phyloP scores from a whole-genome alignment of 2,888 invertebrate genomes.

The Augiades crinisus region DNA sequence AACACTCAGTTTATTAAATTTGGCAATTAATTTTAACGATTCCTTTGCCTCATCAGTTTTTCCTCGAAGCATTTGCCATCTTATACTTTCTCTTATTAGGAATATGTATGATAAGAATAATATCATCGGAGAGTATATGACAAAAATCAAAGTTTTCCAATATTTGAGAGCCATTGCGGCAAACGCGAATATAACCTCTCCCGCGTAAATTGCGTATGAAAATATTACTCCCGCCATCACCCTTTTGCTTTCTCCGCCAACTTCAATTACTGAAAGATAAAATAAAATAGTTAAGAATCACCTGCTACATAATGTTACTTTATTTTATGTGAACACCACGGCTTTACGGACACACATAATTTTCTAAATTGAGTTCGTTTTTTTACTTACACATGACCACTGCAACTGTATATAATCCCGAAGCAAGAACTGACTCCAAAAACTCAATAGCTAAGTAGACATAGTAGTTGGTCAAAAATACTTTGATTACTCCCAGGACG shows the following conservation, averaged over 20 bases:
- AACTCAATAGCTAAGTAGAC: slow-evolving; percentile 56
- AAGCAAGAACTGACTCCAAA: slow-evolving; percentile 57
- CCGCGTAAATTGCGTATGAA: slow-evolving; percentile 58
- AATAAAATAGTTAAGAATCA: background rate
- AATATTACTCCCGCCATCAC: slow-evolving; percentile 60
- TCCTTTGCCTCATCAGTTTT: slow-evolving; percentile 51
- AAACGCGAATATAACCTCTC: slow-evolving; percentile 59
- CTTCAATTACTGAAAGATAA: slow-evolving; percentile 60
- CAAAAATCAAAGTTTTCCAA: slow-evolving; percentile 58
- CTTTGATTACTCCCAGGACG: slow-evolving; percentile 53
- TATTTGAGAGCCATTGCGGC: slow-evolving; percentile 56
- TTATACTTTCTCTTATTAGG: slow-evolving; percentile 55
- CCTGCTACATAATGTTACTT: background rate
- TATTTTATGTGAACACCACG: too few species aligned
- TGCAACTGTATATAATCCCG: slow-evolving; percentile 62
- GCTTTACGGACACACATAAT: background rate
- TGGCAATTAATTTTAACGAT: slow-evolving; percentile 48
- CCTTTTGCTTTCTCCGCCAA: slow-evolving; percentile 61
- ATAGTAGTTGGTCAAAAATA: slow-evolving; percentile 53
- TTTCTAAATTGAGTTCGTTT: background rate
- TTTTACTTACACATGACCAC: slow-evolving; percentile 57
- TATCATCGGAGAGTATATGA: slow-evolving; percentile 53
- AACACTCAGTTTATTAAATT: slow-evolving; percentile 51
- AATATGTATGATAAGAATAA: slow-evolving; percentile 49
- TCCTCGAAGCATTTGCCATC: slow-evolving; percentile 63